Base-by-base conservation (phyloP, 2,888 invertebrate species). In the Melieria picta region DNA sequence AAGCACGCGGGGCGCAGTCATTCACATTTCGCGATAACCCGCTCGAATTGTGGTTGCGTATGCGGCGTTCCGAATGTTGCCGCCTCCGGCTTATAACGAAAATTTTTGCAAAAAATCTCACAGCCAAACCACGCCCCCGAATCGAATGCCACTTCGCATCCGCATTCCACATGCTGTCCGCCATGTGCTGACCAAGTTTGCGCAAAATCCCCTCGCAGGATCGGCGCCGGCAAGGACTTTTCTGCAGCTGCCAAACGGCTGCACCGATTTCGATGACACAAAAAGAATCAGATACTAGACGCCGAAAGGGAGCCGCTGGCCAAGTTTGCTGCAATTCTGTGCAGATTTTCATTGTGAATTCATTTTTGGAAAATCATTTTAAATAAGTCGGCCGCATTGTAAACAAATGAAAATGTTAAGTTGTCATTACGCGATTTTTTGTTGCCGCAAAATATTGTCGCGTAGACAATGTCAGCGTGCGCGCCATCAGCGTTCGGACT, bases 291-390 rank as follows among this genome's bases (percentile, higher is more conserved):
- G 84, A 82, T 84, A 77, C 79, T 75, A 65, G n/a, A 4, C 6
- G 0, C 0, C 3, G 0, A 6, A 11, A 13, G 4, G 63, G 71
- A 16, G 61, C 11, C 6, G 61, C 9, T 58, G 48, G 7, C 5
- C 70, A 65, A 30, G 3, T 78, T 67, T 77, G 5, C 71, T 47
- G 11, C 0, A 42, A 76, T 78, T 77, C 48, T 0, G 7, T 45
- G 4, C 0, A 4, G 4, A 5, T 69, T 74, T 76, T 80, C 71
- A 72, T 73, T 70, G 57, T 56, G 16, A 84, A 84, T 82, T 74
- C 73, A 82, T 76, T 82, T 84, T 83, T 79, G 70, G 73, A 84
- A 84, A 80, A 80, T 74, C 79, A 80, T 77, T 82, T 82, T 82
- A 83, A 84, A 83, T 83, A 76, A 73, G 72, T 70, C 9, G 42